Percentiles rank a stretch among this genome's conserved stretches.
Conservation (phyloP, 2,797 vertebrate species). For the Acipenser oxyrinchus region DNA sequence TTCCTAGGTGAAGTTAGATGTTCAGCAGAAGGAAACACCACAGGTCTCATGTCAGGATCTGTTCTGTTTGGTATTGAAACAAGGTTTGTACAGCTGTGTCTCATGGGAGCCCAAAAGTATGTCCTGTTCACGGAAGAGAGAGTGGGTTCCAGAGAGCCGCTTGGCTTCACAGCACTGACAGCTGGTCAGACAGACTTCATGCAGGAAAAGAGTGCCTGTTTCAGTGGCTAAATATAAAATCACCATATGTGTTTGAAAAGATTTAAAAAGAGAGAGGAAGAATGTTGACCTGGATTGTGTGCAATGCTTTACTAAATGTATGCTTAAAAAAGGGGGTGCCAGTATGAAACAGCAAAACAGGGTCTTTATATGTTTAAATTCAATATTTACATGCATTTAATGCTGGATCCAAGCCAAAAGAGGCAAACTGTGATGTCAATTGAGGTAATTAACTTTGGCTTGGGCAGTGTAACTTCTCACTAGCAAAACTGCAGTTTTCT, state of each 20-base stretch:
- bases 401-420: conserved; percentile 6
- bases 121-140: neutral
- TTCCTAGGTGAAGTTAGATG: neutral
- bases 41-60: conserved; percentile 2
- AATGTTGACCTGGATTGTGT: neutral
- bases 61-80: conserved; percentile 2
- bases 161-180: neutral
- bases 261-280: neutral
- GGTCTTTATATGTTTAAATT: no score
- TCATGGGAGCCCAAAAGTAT: neutral
- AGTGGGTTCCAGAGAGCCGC: neutral
- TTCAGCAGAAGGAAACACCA: conserved; percentile 10
- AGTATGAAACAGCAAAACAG: no score
- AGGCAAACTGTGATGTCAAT: conserved; percentile 25
- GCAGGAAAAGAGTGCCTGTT: neutral
- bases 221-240: neutral
- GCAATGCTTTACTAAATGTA: neutral
- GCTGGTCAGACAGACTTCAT: neutral
- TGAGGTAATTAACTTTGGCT: no score
- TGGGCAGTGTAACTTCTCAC: no score
- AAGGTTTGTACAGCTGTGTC: conserved; percentile 3
- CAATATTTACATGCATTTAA: neutral
- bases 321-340: no score
- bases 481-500: no score
- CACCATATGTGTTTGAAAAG: neutral